Base-by-base conservation (phyloP, 2,888 invertebrate species). In the Drosophila neonasuta region DNA sequence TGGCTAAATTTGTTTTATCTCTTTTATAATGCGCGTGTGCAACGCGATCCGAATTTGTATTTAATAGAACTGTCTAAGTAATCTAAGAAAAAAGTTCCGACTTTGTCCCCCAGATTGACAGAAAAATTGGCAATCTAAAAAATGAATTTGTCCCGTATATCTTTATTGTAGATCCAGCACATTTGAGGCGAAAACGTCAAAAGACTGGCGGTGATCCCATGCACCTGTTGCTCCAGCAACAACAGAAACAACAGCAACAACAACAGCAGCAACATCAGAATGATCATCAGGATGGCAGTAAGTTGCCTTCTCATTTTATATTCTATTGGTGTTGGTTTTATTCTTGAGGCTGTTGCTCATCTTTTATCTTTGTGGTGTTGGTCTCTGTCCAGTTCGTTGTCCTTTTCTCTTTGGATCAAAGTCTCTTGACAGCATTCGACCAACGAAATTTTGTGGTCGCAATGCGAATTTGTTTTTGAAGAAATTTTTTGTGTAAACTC, bases 151-250 rank as follows among this genome's bases (percentile, higher is more conserved):
- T 73, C 59, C 60, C 54, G 45, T 56, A 48, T 52, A 60, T 83
- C 77, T 88, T 91, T 90, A 91, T 92, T 92, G 85, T 93, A 93
- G 93, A 93, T 92, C 92, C 92, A 86, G 92, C 91, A 89, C 91
- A 91, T 80, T 91, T 93, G 90, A 93, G 92, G 79, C 90, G 90
- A 62, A 90, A 90, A 81, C 89, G 90, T 79, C 90, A 90, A 91
- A 90, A 89, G 86, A 88, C 88, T 79, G 89, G 88, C 72, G 89
- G 89, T 66, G 90, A 90, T 85, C 81, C 92, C 64, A 78, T 88
- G 84, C 88, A 93, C 91, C 88, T 90, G 89, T 84, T 92, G 81
- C 86, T 88, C 57, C 88, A 89, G 74, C 88, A 89, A 60, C 79
- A 86, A 68, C 85, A 87, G 56, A 77, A 88, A 51, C 82, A 86